Base-by-base conservation (phyloP, 1,140 invertebrate species). In the Drosophila sturtevanti region DNA sequence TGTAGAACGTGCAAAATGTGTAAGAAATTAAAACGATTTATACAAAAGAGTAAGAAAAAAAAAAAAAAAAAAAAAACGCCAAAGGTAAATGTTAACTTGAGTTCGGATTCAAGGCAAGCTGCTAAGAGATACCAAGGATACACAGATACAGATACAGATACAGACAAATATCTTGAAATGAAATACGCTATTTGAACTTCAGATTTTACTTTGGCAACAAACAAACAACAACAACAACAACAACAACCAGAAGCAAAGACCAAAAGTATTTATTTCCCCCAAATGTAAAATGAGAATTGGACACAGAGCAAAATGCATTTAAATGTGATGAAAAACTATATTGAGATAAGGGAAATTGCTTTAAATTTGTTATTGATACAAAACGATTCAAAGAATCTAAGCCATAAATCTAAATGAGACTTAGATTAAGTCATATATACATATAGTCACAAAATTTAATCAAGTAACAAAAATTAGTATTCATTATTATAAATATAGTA, bases 11-110 rank as follows among this genome's bases (percentile, higher is more conserved):
- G 27, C 24, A 81, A 82, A 86, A 72, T 81, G 79, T 77, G 82
- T 71, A 81, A 87, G 79, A 87, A 87, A 86, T 87, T 86, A 81
- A 87, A 86, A 79, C 78, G 82, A 84, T 84, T 82, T 82, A 59
- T 62, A 61, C 63, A 77, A 79, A 71, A 31, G n/a, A n/a, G 9
- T 14, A 44, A 24, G 24, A 24, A 24, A 24, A 24, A 24, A 24
- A 4, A 24, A 31, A 31, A 10, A 34, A 14, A n/a, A 56, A 34
- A 56, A 56, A 7, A 24, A 56, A 56, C 54, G 54, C 54, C 22
- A 34, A 56, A 56, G 31, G 54, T 56, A 56, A 56, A 56, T 27
- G 54, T 14, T 10, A 56, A 56, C 54, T 56, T 16, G 11, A 56
- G 54, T 34, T 2, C n/a, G 24, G 54, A 16, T 44, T 11, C 4